Conservation (phyloP, 2,113 vertebrate species). For the Spheniscus mendiculus region DNA sequence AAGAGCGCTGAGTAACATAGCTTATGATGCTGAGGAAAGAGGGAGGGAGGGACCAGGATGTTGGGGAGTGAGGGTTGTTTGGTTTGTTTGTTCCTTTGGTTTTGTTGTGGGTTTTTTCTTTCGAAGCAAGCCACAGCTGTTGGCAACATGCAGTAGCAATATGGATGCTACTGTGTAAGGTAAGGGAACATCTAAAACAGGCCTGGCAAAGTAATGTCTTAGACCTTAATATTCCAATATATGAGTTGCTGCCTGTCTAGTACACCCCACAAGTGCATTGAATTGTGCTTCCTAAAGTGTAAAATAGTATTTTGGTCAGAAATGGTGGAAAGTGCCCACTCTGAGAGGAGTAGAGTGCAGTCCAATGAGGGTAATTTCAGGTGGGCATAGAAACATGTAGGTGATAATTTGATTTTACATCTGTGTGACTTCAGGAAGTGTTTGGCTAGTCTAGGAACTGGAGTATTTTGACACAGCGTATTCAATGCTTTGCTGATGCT, state of each 20-base stretch:
- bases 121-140: not conserved
- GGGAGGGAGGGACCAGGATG: not conserved
- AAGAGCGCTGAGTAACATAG: not conserved
- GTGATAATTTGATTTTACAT: not conserved
- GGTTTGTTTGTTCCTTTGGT: not conserved
- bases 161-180: not conserved
- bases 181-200: not conserved
- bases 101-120: not conserved
- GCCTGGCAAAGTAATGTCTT: not conserved
- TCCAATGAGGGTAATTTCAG: not conserved
- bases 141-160: not conserved
- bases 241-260: not conserved
- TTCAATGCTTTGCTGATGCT: not conserved
- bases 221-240: fast-evolving
- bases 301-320: not conserved
- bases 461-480: fast-evolving
- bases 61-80: not conserved
- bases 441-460: not conserved
- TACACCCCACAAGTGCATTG: fast-evolving
- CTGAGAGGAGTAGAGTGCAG: no score
- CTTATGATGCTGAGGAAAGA: not conserved
- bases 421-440: not conserved
- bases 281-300: not conserved
- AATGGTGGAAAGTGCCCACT: not conserved
- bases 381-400: not conserved